Base-by-base conservation (phyloP, 1,140 invertebrate genomes). In the Pantala flavescens region DNA sequence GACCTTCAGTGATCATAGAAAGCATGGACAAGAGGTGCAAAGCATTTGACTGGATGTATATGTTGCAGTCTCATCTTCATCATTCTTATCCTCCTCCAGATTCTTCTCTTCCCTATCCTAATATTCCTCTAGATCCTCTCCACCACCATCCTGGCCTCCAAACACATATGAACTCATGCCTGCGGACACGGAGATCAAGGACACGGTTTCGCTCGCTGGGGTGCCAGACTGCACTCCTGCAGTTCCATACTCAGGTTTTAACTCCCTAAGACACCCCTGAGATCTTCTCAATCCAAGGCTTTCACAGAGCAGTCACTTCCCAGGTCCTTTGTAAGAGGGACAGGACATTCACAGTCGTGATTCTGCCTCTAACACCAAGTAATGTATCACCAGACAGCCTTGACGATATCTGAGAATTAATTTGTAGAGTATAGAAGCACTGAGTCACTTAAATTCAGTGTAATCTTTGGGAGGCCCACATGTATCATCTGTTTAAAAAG, bases 291-390 rank as follows among this genome's bases (percentile, higher is more conserved):
- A 82, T 94, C 92, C 88, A 94, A 93, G 63, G 92, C 92, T 79
- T 91, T 94, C 28, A 95, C 91, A 75, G 91, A 92, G 79, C 92
- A 95, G 78, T 93, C 91, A 79, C 91, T 93, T n/a, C n/a, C n/a
- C n/a, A n/a, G n/a, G n/a, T n/a, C n/a, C n/a, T n/a, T n/a, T n/a
- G n/a, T n/a, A n/a, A n/a, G n/a, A n/a, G n/a, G n/a, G n/a, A n/a
- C n/a, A n/a, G n/a, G n/a, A n/a, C n/a, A n/a, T n/a, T n/a, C n/a
- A n/a, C n/a, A n/a, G n/a, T n/a, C n/a, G n/a, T n/a, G n/a, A n/a
- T n/a, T n/a, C n/a, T n/a, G n/a, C n/a, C n/a, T n/a, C n/a, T n/a
- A n/a, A n/a, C n/a, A n/a, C n/a, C n/a, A n/a, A n/a, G n/a, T n/a
- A n/a, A n/a, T n/a, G n/a, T n/a, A n/a, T n/a, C n/a, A n/a, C n/a